Conservation (phyloP, 2,113 vertebrate genomes). For the Hypocryptadius cinnamomeus region DNA sequence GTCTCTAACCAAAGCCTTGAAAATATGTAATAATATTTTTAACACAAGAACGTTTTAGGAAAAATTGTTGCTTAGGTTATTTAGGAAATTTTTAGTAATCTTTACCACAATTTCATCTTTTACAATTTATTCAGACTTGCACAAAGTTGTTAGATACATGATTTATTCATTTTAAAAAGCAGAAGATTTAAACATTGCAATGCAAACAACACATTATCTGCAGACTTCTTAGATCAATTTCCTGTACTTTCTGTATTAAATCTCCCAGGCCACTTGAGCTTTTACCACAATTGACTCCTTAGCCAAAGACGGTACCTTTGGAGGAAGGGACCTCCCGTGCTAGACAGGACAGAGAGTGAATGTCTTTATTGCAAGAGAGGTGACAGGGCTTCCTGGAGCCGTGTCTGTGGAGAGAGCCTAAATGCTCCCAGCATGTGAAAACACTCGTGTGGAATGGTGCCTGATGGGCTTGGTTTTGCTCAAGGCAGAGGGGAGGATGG, state of each 20-base stretch:
- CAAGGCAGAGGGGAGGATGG: neutral
- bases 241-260: neutral
- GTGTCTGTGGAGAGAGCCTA: neutral
- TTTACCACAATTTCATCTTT: neutral
- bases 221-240: neutral
- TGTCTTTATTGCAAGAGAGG: neutral
- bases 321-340: neutral
- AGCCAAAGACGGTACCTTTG: neutral
- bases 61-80: neutral
- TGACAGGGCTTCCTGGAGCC: neutral
- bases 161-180: neutral
- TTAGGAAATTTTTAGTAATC: neutral
- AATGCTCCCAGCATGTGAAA: neutral
- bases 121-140: neutral
- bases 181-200: neutral
- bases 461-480: neutral
- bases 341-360: neutral
- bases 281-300: neutral
- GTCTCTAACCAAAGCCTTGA: neutral
- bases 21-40: neutral
- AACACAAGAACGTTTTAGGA: neutral
- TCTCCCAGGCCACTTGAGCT: neutral
- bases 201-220: neutral
- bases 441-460: rapidly evolving
- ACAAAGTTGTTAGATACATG: neutral